phyloP scores from a whole-genome alignment of 2,797 vertebrate species.

The Helarctos malayanus region DNA sequence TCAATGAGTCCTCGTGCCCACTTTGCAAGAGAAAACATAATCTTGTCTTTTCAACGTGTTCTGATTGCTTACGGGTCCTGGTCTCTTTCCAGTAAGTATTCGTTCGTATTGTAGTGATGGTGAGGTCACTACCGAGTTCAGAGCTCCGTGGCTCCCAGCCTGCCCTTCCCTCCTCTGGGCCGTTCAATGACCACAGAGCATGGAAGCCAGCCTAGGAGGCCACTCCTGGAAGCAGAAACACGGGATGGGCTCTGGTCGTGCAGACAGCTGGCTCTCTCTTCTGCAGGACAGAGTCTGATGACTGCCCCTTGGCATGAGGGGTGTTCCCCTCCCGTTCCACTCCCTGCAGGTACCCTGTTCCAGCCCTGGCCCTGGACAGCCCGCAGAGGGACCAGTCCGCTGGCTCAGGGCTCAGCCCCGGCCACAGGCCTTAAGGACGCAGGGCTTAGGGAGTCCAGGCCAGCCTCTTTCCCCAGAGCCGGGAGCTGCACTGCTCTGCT shows the following conservation, averaged over 20 bases:
- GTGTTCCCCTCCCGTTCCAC: background rate
- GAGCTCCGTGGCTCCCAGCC: background rate
- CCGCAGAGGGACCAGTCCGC: fast-evolving
- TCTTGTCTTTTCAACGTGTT: background rate
- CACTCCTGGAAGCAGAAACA: background rate
- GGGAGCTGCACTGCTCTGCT: fast-evolving
- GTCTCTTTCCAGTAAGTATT: background rate
- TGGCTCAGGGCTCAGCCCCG: background rate
- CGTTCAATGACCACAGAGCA: too few relatives aligned
- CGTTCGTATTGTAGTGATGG: fast-evolving
- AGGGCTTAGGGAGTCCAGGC: background rate
- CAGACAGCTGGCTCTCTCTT: background rate
- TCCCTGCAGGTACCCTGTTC: background rate
- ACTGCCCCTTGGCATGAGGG: too few relatives aligned
- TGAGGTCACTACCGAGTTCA: background rate
- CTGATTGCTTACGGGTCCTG: background rate
- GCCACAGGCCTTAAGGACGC: background rate
- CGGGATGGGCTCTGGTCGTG: background rate
- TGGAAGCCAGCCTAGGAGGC: too few relatives aligned
- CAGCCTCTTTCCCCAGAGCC: background rate
- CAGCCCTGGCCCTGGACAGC: background rate
- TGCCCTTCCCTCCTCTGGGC: background rate
- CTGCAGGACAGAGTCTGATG: background rate
- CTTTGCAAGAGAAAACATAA: fast-evolving
- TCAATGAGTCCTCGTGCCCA: background rate